These are phyloP conservation scores for Acridotheres tristis DNA, from an alignment of 2,797 vertebrate genomes.

Conservation along the genomic window DNA sequence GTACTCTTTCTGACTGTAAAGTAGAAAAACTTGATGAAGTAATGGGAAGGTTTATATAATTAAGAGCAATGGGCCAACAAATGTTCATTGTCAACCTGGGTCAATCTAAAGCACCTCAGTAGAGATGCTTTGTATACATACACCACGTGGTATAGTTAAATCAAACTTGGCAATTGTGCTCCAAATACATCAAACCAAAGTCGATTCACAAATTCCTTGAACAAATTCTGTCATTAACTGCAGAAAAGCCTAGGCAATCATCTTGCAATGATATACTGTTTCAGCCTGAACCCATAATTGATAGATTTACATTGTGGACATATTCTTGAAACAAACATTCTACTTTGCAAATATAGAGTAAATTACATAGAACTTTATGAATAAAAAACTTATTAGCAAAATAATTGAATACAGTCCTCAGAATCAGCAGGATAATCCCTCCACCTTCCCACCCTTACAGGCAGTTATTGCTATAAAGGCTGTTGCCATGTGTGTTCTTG, in stretches of 20 bases:
- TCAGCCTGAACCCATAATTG: neutral
- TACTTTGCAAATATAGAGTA: neutral
- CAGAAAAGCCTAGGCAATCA: neutral
- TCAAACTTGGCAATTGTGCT: neutral
- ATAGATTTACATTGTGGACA: neutral
- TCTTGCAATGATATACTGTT: neutral
- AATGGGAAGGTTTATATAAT: neutral
- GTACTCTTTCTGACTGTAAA: neutral
- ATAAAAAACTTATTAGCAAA: neutral
- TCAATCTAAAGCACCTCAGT: neutral
- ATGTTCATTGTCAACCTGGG: neutral
- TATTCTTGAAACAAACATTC: neutral
- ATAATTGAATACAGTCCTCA: neutral
- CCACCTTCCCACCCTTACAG: neutral
- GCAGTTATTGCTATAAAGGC: neutral
- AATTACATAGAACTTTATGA: neutral
- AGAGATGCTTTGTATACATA: no score
- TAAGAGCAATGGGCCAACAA: neutral
- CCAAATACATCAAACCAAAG: neutral
- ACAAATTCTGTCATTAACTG: neutral
- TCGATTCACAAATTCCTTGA: neutral
- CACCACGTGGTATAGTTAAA: neutral
- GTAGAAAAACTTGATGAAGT: neutral
- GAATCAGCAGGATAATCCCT: neutral
- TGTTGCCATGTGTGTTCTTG: neutral